A percentile compares a stretch with the other conserved stretches of the same genome.
phyloP scores from a whole-genome alignment of 2,113 vertebrate genomes.

The Thomomys bottae region DNA sequence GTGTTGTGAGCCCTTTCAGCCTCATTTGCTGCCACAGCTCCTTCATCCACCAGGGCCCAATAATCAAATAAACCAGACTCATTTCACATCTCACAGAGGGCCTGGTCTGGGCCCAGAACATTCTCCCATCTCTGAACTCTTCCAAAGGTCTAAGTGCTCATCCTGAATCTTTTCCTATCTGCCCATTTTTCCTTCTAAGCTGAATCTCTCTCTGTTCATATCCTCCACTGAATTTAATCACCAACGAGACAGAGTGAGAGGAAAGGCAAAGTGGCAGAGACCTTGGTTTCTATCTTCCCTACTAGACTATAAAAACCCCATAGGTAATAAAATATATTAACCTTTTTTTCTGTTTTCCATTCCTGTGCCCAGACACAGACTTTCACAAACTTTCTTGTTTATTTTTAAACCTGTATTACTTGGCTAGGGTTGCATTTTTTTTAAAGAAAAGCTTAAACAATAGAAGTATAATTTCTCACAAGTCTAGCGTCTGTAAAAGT shows the following conservation, averaged over 20 bases:
- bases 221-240: neutral
- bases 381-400: neutral
- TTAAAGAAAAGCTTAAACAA: neutral
- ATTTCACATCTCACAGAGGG: neutral
- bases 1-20: neutral
- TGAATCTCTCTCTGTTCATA: neutral
- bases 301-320: neutral
- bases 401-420: neutral
- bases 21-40: neutral
- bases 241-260: too few species aligned
- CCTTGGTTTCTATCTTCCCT: neutral
- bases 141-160: neutral
- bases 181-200: neutral
- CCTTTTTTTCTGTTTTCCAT: neutral
- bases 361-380: neutral
- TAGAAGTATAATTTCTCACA: neutral
- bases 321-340: neutral
- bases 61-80: neutral
- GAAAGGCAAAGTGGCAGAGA: neutral
- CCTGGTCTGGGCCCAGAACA: neutral
- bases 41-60: neutral
- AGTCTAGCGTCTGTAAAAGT: neutral
- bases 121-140: neutral
- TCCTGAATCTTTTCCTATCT: neutral
- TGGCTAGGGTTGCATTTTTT: neutral